Evolutionary conservation across 2,113 vertebrate genomes (phyloP).

Genomic region (Equus przewalskii): DNA sequence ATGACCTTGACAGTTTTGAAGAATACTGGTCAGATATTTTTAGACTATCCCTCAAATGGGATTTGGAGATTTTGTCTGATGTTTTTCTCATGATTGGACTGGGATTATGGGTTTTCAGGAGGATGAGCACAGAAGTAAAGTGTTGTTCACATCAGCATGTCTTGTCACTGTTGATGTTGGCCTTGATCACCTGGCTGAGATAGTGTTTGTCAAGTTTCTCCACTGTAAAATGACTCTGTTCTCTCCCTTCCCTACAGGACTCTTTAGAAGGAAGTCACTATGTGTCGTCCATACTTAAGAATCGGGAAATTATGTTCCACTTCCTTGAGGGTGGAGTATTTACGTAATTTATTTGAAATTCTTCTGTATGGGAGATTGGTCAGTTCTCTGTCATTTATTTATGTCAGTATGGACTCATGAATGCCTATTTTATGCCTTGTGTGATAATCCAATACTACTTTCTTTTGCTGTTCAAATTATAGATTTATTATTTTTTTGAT

Average conservation of each 20-base stretch:
- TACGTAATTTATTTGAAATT: neutral
- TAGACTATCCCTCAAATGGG: neutral
- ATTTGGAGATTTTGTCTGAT: neutral
- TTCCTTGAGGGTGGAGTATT: neutral
- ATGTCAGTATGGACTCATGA: neutral
- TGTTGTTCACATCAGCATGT: neutral
- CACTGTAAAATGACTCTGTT: neutral
- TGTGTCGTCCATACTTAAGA: neutral
- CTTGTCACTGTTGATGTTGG: neutral
- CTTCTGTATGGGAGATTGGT: neutral
- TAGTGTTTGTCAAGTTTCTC: neutral
- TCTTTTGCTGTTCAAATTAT: constrained; percentile 1
- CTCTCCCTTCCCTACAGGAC: too few relatives aligned
- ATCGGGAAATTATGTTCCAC: neutral
- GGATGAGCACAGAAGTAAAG: neutral
- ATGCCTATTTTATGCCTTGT: neutral
- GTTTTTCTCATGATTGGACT: neutral
- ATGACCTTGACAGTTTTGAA: constrained; percentile 42
- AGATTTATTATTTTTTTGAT: neutral
- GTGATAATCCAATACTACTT: neutral
- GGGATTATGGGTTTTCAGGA: neutral
- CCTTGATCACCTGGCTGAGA: neutral
- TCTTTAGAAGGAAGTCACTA: neutral
- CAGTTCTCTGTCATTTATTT: neutral
- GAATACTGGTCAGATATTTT: neutral